These are phyloP conservation scores for Valencia hispanica DNA, from an alignment of 2,797 vertebrate genomes.

Conservation along the genomic window DNA sequence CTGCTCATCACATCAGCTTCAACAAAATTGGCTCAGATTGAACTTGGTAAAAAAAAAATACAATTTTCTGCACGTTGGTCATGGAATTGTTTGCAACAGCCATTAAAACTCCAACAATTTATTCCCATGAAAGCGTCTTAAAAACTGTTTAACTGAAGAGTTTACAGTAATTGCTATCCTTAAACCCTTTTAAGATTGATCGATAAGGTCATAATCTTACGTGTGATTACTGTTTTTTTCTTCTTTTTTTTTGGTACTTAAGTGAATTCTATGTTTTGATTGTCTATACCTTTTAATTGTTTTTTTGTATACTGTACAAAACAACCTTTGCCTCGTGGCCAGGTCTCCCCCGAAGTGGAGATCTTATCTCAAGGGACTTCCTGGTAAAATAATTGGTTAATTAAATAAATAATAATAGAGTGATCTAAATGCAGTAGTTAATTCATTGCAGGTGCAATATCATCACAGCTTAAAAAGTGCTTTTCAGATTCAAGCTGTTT, in stretches of 20 bases:
- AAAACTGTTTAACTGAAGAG: too few relatives aligned
- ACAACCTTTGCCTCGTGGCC: neutral
- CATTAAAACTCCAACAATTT: neutral
- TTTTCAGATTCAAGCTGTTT: neutral
- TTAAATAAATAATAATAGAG: too few relatives aligned
- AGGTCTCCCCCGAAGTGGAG: neutral
- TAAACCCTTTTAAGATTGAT: neutral
- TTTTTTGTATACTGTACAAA: fast-evolving
- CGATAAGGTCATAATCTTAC: neutral
- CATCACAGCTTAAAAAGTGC: neutral
- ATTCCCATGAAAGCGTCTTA: neutral
- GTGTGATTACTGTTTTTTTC: neutral
- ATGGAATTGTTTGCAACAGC: neutral
- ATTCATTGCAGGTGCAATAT: neutral
- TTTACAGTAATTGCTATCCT: neutral
- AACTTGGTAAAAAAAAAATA: neutral
- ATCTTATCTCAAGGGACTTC: neutral
- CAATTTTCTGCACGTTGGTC: neutral
- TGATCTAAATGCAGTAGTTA: neutral
- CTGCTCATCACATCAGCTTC: neutral
- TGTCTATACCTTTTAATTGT: neutral
- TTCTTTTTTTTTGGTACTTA: too few relatives aligned
- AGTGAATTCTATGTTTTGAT: neutral
- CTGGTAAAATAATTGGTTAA: neutral
- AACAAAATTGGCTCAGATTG: neutral